Evolutionary conservation across 92 coral and sea anemone genomes (phyloP).

Genomic region (Zoanthus solanderi): DNA sequence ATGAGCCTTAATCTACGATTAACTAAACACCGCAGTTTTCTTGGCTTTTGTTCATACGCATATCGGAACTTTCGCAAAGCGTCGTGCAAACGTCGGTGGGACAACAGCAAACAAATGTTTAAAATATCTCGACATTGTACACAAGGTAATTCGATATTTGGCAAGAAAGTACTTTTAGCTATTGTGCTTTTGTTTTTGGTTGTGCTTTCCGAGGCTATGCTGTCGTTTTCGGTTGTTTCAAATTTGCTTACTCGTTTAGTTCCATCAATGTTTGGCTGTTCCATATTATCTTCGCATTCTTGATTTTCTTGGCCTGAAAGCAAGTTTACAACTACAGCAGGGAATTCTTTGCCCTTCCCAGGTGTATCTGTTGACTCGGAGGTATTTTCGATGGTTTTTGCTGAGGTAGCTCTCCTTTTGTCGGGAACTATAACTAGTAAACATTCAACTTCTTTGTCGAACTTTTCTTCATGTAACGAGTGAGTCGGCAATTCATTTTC

Average conservation of each 20-base stretch:
- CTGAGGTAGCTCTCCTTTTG: constrained; percentile 51
- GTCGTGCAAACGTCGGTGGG: constrained; percentile 85
- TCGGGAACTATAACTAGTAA: constrained; percentile 32
- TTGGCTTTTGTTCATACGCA: constrained; percentile 70
- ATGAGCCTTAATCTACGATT: constrained; percentile 71
- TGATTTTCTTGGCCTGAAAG: constrained; percentile 45
- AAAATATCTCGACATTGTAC: constrained; percentile 79
- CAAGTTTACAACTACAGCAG: constrained; percentile 82
- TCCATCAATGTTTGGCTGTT: too few relatives aligned
- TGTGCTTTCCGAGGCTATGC: constrained; percentile 29
- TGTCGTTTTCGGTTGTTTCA: background rate
- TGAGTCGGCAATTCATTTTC: too few relatives aligned
- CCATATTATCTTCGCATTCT: background rate
- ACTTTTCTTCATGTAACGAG: too few relatives aligned
- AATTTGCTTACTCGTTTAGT: too few relatives aligned
- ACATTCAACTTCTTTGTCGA: too few relatives aligned
- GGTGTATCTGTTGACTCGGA: constrained; percentile 41
- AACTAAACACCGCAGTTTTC: constrained; percentile 62
- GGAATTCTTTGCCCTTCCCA: constrained; percentile 57
- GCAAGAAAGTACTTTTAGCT: constrained; percentile 49
- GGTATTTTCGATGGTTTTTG: constrained; percentile 43
- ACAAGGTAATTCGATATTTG: constrained; percentile 85
- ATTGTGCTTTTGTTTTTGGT: background rate
- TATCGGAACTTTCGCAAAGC: constrained; percentile 86
- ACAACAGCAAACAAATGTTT: constrained; percentile 76